Evolutionary conservation across 1,140 invertebrate species (phyloP).

Genomic region (Caenorhabditis remanei): DNA sequence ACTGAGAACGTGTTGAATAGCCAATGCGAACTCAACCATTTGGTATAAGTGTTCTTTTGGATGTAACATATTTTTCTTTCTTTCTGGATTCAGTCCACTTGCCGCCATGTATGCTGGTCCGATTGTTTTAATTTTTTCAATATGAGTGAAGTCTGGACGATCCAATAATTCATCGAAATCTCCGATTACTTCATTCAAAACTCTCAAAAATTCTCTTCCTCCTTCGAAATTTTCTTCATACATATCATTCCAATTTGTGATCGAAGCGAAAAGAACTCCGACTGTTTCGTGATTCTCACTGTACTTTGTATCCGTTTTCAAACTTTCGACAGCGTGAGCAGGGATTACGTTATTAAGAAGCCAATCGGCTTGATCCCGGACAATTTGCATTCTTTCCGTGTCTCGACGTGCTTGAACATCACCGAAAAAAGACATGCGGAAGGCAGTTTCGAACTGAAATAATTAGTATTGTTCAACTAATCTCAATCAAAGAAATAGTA

Average conservation of each 20-base stretch:
- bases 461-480: too few species aligned
- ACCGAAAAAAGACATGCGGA: conserved; percentile 91
- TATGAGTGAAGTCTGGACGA: conserved; percentile 86
- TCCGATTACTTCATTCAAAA: conserved; percentile 91
- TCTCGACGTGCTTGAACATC: conserved; percentile 89
- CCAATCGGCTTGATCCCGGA: conserved; percentile 96
- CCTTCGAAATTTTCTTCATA: conserved; percentile 83
- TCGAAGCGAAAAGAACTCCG: conserved; percentile 93
- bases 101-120: conserved; percentile 97
- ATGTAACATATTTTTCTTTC: conserved; percentile 72
- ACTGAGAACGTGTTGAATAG: conserved; percentile 72
- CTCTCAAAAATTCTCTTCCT: conserved; percentile 90
- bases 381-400: conserved; percentile 84
- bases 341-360: conserved; percentile 95
- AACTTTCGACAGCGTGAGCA: conserved; percentile 89
- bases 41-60: conserved; percentile 77
- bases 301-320: conserved; percentile 92
- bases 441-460: conserved; percentile 89
- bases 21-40: conserved; percentile 77
- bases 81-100: conserved; percentile 84
- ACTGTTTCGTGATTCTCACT: conserved; percentile 87
- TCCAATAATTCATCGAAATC: conserved; percentile 94
- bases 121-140: conserved; percentile 95
- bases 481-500: not conserved
- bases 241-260: conserved; percentile 95